Evolutionary conservation across 2,888 invertebrate genomes (phyloP), one percentile per base, ranked within the genome.

Genomic region (Agrochola circellaris): DNA sequence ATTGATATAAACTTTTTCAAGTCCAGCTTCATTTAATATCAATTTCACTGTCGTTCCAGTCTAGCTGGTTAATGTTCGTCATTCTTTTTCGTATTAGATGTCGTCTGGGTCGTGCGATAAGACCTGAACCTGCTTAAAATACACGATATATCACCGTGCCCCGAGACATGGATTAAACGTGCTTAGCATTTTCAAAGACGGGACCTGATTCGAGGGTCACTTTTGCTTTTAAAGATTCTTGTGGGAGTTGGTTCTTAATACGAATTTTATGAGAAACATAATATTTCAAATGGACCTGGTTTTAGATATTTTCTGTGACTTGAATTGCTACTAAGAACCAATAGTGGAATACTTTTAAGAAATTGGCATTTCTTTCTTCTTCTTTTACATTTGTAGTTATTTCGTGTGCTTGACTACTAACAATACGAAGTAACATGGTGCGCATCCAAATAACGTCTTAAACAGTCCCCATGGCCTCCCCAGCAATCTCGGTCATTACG

Each of bases 401-500:
- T 51, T 51, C 51, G 8, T 48, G 30, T 56, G 51, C 17, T 65
- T 45, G 45, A 54, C 34, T 77, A 48, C 38, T 61, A 54, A 54
- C 15, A 61, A 45, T 68, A 30, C 20, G 64, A 70, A 70, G 60
- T 74, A 76, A 77, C 60, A 78, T 76, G 65, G 75, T 78, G 6
- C 83, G 79, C 75, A 84, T 86, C 78, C 78, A 80, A 87, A 88
- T 89, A 87, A 83, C 73, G 71, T 78, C 82, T 83, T 82, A 74
- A 79, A 81, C 78, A 81, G 83, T 85, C 79, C 76, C 69, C 74
- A 73, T 75, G 82, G 75, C 78, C 86, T 80, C 83, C 83, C 83
- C 73, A 82, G 77, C 88, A 89, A 92, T 92, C 90, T 89, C 87
- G 70, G 84, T 81, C 87, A 88, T 90, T 85, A 89, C 84, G 88